Conservation (phyloP, 2,888 invertebrate genomes). For the Cecidostiba fungosa region DNA sequence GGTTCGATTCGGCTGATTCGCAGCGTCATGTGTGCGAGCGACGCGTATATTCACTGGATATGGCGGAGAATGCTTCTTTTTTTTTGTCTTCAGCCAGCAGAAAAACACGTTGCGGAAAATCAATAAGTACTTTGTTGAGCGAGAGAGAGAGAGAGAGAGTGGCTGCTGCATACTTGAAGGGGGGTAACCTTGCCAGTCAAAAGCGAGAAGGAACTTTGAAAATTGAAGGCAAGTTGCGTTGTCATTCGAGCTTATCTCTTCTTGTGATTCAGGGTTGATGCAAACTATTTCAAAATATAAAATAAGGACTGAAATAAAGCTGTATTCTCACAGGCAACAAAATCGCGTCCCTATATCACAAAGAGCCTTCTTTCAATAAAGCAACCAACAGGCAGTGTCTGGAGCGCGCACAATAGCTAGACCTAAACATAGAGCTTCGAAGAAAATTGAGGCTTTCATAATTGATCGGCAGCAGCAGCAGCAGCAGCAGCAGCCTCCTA, state of each 20-base stretch:
- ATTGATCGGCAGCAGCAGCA: conserved; percentile 32
- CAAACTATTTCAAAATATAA: no score
- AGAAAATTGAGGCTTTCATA: conserved; percentile 33
- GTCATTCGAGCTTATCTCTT: no score
- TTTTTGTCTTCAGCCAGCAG: not conserved
- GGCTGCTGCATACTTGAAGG: no score
- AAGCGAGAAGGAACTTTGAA: not conserved
- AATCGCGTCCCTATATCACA: no score
- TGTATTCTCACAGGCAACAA: no score
- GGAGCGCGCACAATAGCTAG: not conserved
- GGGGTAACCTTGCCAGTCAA: not conserved
- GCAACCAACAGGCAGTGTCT: not conserved
- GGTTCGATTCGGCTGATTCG: conserved; percentile 5
- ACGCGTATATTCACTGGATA: not conserved
- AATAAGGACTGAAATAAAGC: no score
- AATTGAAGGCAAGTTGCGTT: no score
- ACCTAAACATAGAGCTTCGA: conserved; percentile 5
- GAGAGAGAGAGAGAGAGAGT: no score
- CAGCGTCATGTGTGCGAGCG: not conserved
- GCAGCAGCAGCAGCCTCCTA: conserved; percentile 15
- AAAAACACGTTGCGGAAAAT: not conserved
- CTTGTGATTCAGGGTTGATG: no score
- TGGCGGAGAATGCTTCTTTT: not conserved
- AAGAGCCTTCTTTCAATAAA: not conserved
- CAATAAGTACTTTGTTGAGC: not conserved